Base-by-base conservation (phyloP, 2,113 vertebrate species). In the Corapipo altera region DNA sequence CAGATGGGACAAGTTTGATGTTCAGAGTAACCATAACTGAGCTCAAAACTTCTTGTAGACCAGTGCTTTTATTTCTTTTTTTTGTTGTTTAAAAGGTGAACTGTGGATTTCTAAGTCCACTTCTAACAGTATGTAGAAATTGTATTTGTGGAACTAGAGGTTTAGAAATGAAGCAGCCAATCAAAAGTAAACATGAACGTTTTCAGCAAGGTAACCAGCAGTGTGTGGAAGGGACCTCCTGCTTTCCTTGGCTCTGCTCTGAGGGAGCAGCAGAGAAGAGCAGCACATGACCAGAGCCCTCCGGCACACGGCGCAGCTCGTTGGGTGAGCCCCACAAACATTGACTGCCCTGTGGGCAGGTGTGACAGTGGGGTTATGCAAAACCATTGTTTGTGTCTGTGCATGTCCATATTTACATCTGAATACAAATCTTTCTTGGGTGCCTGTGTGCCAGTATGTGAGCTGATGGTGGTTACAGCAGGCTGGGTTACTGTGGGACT, bases 261-360 rank as follows among this genome's bases (percentile, higher is more conserved):
- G 61, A 15, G 49, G 6, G 23, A 11, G 15, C 46, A 24, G 16
- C 19, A 11, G 32, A 23, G n/a, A 41, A 4, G 16, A 62, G 30
- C 13, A 13, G 11, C 0, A 2, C 2, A 1, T 55, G 57, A 79
- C 26, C 22, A 1, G 1, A 58, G 51, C n/a, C 46, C 49, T 78
- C 55, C 1, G 3, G 30, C 3, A 0, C 5, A 11, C 37, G 43
- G n/a, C 0, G 0, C 0, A 2, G 23, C 1, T 8, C 0, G 0
- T 28, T 72, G 21, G 67, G 73, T 49, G 73, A 73, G 49, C 58
- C 39, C 21, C 49, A 6, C 23, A 35, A 51, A 27, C 27, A 4
- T 12, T 22, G 28, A 8, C 48, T 57, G 21, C 58, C 48, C 49
- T 30, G 19, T 64, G 44, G 48, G 48, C 52, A 49, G 66, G 19